A percentile compares a stretch with the other conserved stretches of the same genome.
phyloP scores from a whole-genome alignment of 2,797 vertebrate species.

The Onychomys leucogaster region DNA sequence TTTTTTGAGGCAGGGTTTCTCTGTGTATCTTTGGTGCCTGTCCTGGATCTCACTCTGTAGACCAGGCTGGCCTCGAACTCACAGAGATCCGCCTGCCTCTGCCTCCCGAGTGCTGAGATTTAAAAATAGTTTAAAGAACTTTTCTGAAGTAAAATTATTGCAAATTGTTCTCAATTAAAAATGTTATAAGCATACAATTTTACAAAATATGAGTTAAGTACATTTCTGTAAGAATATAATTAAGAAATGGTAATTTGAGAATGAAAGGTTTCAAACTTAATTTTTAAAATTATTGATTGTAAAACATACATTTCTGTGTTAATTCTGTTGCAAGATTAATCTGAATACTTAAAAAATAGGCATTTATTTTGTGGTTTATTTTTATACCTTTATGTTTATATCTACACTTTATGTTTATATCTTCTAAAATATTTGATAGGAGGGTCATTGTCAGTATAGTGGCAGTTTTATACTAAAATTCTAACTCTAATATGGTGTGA shows the following conservation, averaged over 20 bases:
- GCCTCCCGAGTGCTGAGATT: not conserved
- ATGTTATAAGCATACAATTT: slow-evolving; percentile 46
- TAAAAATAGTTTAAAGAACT: slow-evolving; percentile 16
- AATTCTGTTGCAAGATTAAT: slow-evolving; percentile 53
- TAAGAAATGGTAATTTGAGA: slow-evolving; percentile 44
- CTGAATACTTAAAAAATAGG: slow-evolving; percentile 40
- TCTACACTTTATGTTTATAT: slow-evolving; percentile 41
- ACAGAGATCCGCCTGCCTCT: too few relatives aligned
- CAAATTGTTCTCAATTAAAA: slow-evolving; percentile 51
- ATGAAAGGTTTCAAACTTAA: slow-evolving; percentile 54
- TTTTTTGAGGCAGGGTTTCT: too few relatives aligned
- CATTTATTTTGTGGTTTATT: slow-evolving; percentile 36
- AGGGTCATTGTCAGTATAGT: not conserved
- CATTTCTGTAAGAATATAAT: slow-evolving; percentile 59
- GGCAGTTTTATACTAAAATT: slow-evolving; percentile 40
- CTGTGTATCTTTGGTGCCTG: too few relatives aligned
- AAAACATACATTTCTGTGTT: slow-evolving; percentile 17
- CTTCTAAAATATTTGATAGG: not conserved
- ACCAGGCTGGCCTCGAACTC: too few relatives aligned
- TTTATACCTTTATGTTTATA: slow-evolving; percentile 31
- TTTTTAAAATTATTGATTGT: slow-evolving; percentile 31
- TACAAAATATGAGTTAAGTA: not conserved
- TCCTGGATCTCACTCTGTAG: too few relatives aligned
- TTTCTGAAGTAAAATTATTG: slow-evolving; percentile 55
- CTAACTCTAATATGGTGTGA: slow-evolving; percentile 17